Evolutionary conservation across 1,140 invertebrate genomes (phyloP).

Genomic region (Drosophila orosa): DNA sequence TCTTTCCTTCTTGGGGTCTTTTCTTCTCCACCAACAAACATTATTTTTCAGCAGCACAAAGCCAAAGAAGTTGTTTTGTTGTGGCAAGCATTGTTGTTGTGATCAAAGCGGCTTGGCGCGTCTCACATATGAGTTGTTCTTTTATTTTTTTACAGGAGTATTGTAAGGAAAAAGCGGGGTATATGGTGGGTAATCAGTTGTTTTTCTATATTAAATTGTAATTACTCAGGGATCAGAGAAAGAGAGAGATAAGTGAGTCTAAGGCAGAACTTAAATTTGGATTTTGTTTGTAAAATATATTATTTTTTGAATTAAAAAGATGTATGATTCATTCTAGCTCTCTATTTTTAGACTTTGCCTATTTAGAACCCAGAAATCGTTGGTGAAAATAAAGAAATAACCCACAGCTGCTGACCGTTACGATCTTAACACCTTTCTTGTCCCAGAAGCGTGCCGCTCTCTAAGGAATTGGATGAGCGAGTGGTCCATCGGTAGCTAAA

Average conservation of each 20-base stretch:
- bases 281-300: neutral
- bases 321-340: too few relatives aligned
- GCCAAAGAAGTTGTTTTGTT: constrained; percentile 82
- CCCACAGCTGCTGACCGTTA: constrained; percentile 67
- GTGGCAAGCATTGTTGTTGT: constrained; percentile 82
- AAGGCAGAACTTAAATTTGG: neutral
- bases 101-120: constrained; percentile 81
- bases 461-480: constrained; percentile 45
- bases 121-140: constrained; percentile 72
- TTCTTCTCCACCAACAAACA: constrained; percentile 41
- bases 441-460: constrained; percentile 51
- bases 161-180: neutral
- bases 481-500: constrained; percentile 49
- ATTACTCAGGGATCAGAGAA: constrained; percentile 57
- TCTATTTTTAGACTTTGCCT: neutral
- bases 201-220: constrained; percentile 74
- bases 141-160: constrained; percentile 35
- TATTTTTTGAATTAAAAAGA: too few relatives aligned
- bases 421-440: constrained; percentile 39
- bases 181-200: constrained; percentile 33
- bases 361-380: neutral
- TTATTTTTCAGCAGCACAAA: constrained; percentile 60
- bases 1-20: constrained; percentile 44
- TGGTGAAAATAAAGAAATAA: neutral
- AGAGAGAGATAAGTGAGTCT: neutral